Evolutionary conservation across 2,113 vertebrate genomes (phyloP), one percentile per base, ranked within the genome.

Genomic region (Ptyas mucosa): DNA sequence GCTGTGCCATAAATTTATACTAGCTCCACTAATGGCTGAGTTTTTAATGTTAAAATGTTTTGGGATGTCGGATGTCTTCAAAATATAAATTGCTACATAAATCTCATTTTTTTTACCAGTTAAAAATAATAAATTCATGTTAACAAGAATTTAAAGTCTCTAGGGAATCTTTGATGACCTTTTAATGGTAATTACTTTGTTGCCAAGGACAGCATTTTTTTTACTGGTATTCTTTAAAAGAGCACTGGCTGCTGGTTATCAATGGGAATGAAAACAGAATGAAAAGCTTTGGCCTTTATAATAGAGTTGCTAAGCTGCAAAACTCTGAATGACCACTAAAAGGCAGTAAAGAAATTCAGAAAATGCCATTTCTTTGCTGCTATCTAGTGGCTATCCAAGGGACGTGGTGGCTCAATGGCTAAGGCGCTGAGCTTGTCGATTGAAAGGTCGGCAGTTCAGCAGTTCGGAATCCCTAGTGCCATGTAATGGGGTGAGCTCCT

Each of bases 171-270:
- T 75, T 88, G 53, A 75, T 88, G 57, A 43, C 29, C 58, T 88
- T 52, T 87, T 91, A 61, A 61, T 90, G 29, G 54, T 91, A 91
- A 87, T 58, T 87, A 51, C 85, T 87, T 91, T 91, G 54, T 58
- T 61, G 90, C 46, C 81, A 91, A 21, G 34, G 91, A 3, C 55
- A 87, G 24, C 8, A 9, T 58, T 57, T 57, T 87, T 87, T 51
- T 23, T 14, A 87, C 12, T 8, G 53, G 53, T 18, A 24, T 90
- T 85, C 43, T 21, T 51, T 10, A 90, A 90, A 58, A 61, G 15
- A 90, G 8, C 57, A 64, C 46, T 24, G 49, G 43, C 21, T 90
- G 49, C 51, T 54, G 5, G 18, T 34, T 90, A 46, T 29, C 53
- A 34, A 52, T 49, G 29, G 43, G 20, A 91, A 54, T 14, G 57